Percentiles rank a stretch among this genome's conserved stretches.
phyloP scores from a whole-genome alignment of 2,888 invertebrate genomes.

The Drosophila infuscata region DNA sequence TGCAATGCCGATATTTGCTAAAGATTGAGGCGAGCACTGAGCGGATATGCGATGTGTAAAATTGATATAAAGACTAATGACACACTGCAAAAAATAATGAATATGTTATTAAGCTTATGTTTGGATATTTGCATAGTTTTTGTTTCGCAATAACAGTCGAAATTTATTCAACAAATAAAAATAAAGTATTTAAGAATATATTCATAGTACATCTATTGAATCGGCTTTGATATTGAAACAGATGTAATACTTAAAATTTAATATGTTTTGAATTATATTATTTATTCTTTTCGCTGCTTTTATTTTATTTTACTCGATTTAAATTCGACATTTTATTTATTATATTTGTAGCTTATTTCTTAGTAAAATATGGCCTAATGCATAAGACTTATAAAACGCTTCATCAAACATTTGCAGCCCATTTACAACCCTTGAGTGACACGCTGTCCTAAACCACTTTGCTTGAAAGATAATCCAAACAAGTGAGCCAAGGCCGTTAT shows the following conservation, averaged over 20 bases:
- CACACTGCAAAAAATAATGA: slow-evolving; percentile 7
- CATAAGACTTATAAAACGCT: slow-evolving; percentile 6
- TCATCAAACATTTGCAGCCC: neutral
- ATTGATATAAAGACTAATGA: slow-evolving; percentile 19
- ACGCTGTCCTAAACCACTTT: slow-evolving; percentile 46
- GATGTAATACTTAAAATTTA: neutral
- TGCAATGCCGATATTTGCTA: slow-evolving; percentile 43
- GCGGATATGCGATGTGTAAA: slow-evolving; percentile 31
- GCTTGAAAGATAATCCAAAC: slow-evolving; percentile 54
- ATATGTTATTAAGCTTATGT: neutral
- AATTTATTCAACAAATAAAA: neutral
- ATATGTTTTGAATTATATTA: neutral
- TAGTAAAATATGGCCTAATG: neutral
- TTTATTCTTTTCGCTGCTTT: neutral
- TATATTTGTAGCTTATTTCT: neutral
- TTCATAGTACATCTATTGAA: neutral
- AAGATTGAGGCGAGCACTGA: slow-evolving; percentile 13
- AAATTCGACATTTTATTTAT: neutral
- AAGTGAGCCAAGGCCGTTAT: slow-evolving; percentile 73
- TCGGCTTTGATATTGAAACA: neutral
- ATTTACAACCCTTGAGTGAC: slow-evolving; percentile 22
- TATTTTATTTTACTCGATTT: neutral
- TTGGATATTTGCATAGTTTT: slow-evolving; percentile 1
- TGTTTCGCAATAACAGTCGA: neutral
- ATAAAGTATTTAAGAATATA: neutral